A percentile compares a stretch with the other conserved stretches of the same genome.
Conservation (phyloP, 2,888 invertebrate genomes). For the Thalpophila matura region DNA sequence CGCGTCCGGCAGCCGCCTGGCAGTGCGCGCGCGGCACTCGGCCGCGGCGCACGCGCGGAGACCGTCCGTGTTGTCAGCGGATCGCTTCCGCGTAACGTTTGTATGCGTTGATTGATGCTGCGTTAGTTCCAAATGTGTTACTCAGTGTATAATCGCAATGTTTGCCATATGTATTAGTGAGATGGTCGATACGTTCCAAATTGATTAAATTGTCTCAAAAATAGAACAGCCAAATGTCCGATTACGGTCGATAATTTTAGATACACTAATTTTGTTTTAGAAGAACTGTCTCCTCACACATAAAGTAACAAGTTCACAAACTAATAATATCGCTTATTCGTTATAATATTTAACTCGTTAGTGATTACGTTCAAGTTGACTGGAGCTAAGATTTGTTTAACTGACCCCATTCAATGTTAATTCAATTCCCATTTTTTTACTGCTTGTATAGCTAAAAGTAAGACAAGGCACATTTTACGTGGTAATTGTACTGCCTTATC, state of each 20-base stretch:
- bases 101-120: slow-evolving; percentile 66
- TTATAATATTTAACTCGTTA: slow-evolving; percentile 88
- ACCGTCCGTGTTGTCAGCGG: slow-evolving; percentile 31
- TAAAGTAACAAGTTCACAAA: slow-evolving; percentile 89
- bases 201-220: slow-evolving; percentile 77
- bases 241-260: slow-evolving; percentile 71
- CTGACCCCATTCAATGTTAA: slow-evolving; percentile 82
- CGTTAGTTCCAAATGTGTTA: slow-evolving; percentile 62
- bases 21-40: too few species aligned
- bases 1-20: too few species aligned
- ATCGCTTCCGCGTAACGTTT: slow-evolving; percentile 61
- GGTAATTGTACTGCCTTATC: slow-evolving; percentile 90
- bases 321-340: slow-evolving; percentile 88
- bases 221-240: slow-evolving; percentile 71
- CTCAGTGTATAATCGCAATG: slow-evolving; percentile 77
- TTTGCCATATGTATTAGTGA: slow-evolving; percentile 89
- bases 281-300: slow-evolving; percentile 72
- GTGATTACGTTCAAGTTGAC: slow-evolving; percentile 87
- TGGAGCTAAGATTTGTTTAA: slow-evolving; percentile 84
- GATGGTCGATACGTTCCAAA: slow-evolving; percentile 85
- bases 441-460: slow-evolving; percentile 89
- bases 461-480: slow-evolving; percentile 88
- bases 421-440: slow-evolving; percentile 87
- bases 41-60: slow-evolving; percentile 12
- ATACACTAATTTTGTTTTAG: slow-evolving; percentile 68